Evolutionary conservation across 2,888 invertebrate species (phyloP).

Genomic region (Barypeithes pellucidus): DNA sequence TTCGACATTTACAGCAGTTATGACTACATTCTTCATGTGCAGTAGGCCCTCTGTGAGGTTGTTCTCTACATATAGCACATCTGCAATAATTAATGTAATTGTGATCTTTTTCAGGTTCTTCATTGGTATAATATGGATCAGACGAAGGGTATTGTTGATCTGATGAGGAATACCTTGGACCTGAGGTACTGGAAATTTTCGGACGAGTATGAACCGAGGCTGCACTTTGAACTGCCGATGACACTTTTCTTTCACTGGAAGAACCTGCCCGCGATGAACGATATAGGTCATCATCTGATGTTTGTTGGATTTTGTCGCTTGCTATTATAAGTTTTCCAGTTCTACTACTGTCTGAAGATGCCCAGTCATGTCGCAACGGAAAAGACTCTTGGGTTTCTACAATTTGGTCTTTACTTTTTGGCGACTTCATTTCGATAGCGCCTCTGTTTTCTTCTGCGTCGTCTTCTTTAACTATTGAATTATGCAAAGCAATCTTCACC

Average conservation of each 20-base stretch:
- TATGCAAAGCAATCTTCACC: slow-evolving; percentile 46
- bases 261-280: background rate
- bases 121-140: slow-evolving; percentile 31
- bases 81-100: slow-evolving; percentile 23
- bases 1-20: slow-evolving; percentile 37
- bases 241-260: slow-evolving; percentile 1
- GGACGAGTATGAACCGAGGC: slow-evolving; percentile 2
- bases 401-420: slow-evolving; percentile 49
- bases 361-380: slow-evolving; percentile 31
- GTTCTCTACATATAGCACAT: slow-evolving; percentile 25
- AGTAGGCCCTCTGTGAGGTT: background rate
- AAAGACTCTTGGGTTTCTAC: slow-evolving; percentile 48
- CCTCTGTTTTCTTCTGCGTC: background rate
- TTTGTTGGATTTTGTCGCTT: slow-evolving; percentile 55
- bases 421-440: slow-evolving; percentile 32
- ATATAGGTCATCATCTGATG: slow-evolving; percentile 53
- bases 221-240: background rate
- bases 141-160: slow-evolving; percentile 24
- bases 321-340: slow-evolving; percentile 37
- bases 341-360: slow-evolving; percentile 12
- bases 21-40: background rate
- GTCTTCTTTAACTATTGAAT: slow-evolving; percentile 44
- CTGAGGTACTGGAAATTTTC: background rate
- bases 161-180: background rate
- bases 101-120: slow-evolving; percentile 42